These are phyloP conservation scores for Conchocele bisecta DNA, from an alignment of 2,888 invertebrate species.

Conservation along the genomic window DNA sequence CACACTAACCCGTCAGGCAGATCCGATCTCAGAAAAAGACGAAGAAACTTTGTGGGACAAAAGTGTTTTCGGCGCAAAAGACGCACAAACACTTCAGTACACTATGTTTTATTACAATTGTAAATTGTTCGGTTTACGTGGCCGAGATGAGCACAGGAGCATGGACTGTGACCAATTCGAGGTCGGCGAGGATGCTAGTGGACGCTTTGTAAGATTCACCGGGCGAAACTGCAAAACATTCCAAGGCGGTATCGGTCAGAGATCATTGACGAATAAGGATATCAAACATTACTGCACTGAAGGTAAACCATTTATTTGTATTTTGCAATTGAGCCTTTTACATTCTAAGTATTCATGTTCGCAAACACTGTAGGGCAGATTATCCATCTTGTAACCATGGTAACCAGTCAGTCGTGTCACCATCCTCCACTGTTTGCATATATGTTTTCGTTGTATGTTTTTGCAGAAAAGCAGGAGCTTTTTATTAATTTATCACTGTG, in stretches of 20 bases:
- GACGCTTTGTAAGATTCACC: slow-evolving; percentile 2
- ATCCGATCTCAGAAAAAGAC: slow-evolving; percentile 22
- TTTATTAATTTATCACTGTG: too few species aligned
- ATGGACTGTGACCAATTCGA: neutral
- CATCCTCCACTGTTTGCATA: too few species aligned
- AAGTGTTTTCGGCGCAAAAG: neutral
- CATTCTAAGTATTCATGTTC: too few species aligned
- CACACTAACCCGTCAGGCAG: neutral
- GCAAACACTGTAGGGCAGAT: too few species aligned
- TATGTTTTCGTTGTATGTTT: too few species aligned
- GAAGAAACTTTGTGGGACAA: slow-evolving; percentile 15
- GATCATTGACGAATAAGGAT: neutral
- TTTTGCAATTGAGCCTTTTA: too few species aligned
- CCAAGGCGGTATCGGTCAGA: slow-evolving; percentile 6
- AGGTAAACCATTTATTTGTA: too few species aligned
- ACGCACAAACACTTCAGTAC: slow-evolving; percentile 1
- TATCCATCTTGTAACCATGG: too few species aligned
- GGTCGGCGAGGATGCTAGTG: neutral
- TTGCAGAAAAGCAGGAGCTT: too few species aligned
- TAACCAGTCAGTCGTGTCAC: too few species aligned
- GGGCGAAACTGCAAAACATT: slow-evolving; percentile 10
- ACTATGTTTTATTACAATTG: slow-evolving; percentile 33
- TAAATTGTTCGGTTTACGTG: slow-evolving; percentile 36
- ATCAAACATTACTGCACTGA: neutral
- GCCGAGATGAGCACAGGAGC: slow-evolving; percentile 16